A percentile compares a stretch with the other conserved stretches of the same genome.
These are phyloP conservation scores for Streptopelia turtur DNA, from an alignment of 2,797 vertebrate species.

Conservation along the genomic window DNA sequence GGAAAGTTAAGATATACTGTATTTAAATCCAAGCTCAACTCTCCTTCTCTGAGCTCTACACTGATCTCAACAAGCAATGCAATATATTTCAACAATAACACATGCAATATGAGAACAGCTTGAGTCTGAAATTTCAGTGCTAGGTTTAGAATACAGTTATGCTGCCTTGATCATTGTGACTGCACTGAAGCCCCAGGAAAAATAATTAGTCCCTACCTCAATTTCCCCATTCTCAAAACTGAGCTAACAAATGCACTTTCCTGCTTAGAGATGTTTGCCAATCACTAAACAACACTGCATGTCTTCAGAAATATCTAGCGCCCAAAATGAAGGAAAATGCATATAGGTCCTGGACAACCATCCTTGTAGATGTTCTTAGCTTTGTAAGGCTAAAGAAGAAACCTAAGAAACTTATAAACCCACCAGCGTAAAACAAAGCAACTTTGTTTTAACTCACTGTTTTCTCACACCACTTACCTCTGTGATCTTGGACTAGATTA, in stretches of 20 bases:
- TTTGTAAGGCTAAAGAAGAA: not conserved
- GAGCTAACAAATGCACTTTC: not conserved
- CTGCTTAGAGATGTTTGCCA: not conserved
- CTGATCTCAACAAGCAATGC: not conserved
- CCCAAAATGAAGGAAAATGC: not conserved
- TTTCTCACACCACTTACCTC: not conserved
- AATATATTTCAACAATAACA: not conserved
- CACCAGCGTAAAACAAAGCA: not conserved
- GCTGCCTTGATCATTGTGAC: not conserved
- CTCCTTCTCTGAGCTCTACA: not conserved
- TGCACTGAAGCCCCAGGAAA: not conserved
- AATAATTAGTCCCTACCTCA: not conserved
- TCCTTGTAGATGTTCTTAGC: not conserved
- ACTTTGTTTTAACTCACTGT: not conserved
- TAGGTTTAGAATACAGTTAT: not conserved
- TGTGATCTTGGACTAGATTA: not conserved
- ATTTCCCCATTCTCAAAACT: not conserved
- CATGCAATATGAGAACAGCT: not conserved
- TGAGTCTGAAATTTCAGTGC: not conserved
- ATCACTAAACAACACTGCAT: not conserved
- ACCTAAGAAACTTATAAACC: not conserved
- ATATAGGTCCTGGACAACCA: not conserved
- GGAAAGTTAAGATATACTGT: conserved; percentile 61
- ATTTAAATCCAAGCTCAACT: conserved; percentile 67
- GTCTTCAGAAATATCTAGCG: not conserved